Evolutionary conservation across 2,797 vertebrate genomes (phyloP), one percentile per base, ranked within the genome.

Genomic region (Capromys pilorides): DNA sequence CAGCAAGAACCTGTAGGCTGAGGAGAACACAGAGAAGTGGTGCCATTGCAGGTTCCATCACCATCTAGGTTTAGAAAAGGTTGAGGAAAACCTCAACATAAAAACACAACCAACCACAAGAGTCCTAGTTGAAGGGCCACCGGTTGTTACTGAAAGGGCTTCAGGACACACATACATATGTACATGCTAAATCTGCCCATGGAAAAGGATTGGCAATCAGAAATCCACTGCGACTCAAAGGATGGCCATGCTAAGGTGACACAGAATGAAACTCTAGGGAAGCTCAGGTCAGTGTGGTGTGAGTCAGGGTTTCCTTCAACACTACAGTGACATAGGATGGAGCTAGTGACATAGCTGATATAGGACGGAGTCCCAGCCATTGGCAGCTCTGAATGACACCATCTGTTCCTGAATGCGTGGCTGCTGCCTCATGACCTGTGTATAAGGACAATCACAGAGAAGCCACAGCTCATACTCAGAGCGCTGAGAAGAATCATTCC

Each of bases 281-380:
- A 59, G n/a, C 69, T 57, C 10, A 36, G 57, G 28, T 22, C 75
- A 90, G 9, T 19, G 9, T 77, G 21, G 6, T n/a, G 0, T 49
- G 66, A n/a, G 62, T 33, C 21, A 87, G 66, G 24, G 90, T 39
- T 71, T 86, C 33, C 94, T 41, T 71, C 39, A 49, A 71, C 39
- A 81, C 80, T 54, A 80, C n/a, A 94, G 45, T 8, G 87, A 77
- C 83, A n/a, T n/a, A n/a, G n/a, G n/a, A n/a, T n/a, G n/a, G n/a
- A n/a, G n/a, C n/a, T n/a, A n/a, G n/a, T n/a, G n/a, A n/a, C n/a
- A n/a, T n/a, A n/a, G n/a, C n/a, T n/a, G n/a, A n/a, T n/a, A n/a
- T n/a, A n/a, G n/a, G n/a, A n/a, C n/a, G n/a, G n/a, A n/a, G n/a
- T n/a, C n/a, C n/a, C 33, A 67, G n/a, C 85, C n/a, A 21, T 19